Evolutionary conservation across 2,797 vertebrate species (phyloP).

Genomic region (Cirrhinus mrigala): DNA sequence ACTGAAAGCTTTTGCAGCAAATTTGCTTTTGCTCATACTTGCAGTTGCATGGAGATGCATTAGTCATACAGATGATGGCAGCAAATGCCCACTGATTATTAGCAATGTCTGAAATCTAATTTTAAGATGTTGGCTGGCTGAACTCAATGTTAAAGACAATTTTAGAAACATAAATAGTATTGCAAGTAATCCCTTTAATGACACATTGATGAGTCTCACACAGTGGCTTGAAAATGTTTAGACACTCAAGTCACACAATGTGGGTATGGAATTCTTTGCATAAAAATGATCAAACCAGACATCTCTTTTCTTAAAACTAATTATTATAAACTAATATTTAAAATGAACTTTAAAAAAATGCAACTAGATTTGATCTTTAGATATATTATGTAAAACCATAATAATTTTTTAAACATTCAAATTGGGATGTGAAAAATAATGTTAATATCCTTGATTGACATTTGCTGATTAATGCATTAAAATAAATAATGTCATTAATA

Average conservation of each 20-base stretch:
- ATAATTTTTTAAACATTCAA: neutral
- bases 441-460: neutral
- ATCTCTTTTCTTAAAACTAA: neutral
- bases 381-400: neutral
- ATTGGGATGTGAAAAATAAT: neutral
- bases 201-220: too few species aligned
- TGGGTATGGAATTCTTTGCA: too few species aligned
- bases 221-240: neutral
- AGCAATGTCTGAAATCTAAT: neutral
- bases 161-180: neutral
- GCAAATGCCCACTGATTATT: neutral
- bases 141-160: neutral
- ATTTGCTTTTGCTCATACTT: neutral
- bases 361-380: neutral
- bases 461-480: neutral
- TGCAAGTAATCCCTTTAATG: neutral
- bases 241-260: neutral
- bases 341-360: neutral
- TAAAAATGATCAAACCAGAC: neutral
- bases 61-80: neutral
- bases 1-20: constrained; percentile 1
- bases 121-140: neutral
- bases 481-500: neutral
- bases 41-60: neutral
- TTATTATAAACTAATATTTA: neutral